A percentile compares a stretch with the other conserved stretches of the same genome.
These are phyloP conservation scores for Plectropomus leopardus DNA, from an alignment of 2,113 vertebrate species.

Conservation along the genomic window DNA sequence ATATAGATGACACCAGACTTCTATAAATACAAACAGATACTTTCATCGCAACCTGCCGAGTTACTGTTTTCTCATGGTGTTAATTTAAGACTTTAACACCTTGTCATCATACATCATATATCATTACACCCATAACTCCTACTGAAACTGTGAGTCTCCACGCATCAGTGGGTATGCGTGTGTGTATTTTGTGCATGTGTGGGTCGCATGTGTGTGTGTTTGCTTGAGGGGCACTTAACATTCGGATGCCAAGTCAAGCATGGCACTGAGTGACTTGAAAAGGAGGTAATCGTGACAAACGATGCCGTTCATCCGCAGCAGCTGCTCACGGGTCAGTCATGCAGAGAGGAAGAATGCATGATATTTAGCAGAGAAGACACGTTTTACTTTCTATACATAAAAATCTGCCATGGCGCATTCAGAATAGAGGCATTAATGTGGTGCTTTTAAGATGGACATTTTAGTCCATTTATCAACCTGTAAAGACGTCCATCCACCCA, in stretches of 20 bases:
- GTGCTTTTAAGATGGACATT: not conserved
- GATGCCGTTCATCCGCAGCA: not conserved
- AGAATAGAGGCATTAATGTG: not conserved
- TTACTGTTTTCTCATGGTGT: not conserved
- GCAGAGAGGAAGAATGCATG: not conserved
- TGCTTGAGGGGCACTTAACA: conserved; percentile 10
- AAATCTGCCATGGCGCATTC: not conserved
- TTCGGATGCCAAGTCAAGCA: conserved; percentile 17
- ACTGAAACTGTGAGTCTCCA: not conserved
- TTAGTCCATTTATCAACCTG: not conserved
- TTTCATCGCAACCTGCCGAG: not conserved
- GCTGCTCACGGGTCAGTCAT: conserved; percentile 22
- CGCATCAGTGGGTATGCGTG: not conserved
- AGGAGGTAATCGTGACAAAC: conserved; percentile 29
- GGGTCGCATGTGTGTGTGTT: not conserved
- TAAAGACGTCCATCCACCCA: not conserved
- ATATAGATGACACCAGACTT: not conserved
- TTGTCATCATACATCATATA: not conserved
- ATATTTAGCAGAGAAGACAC: conserved; percentile 7
- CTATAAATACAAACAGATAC: not conserved
- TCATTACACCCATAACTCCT: not conserved
- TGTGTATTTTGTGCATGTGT: not conserved
- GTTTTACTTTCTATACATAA: not conserved
- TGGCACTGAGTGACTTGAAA: conserved; percentile 34
- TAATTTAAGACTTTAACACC: not conserved